These are phyloP conservation scores for Nasonia vitripennis DNA, from an alignment of 1,140 invertebrate species.

Conservation along the genomic window DNA sequence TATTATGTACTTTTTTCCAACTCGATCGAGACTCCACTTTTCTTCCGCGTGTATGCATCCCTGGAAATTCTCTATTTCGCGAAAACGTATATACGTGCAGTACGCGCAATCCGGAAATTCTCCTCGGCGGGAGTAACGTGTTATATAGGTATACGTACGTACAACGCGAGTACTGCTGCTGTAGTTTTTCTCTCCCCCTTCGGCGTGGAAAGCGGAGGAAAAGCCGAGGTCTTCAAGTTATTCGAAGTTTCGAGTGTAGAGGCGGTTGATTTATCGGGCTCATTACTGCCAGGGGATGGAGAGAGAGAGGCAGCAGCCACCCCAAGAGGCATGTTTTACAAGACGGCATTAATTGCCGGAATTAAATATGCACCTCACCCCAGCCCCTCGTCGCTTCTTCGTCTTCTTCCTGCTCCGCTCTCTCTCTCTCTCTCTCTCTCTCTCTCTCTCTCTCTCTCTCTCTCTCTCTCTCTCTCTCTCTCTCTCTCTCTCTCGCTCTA, in stretches of 20 bases:
- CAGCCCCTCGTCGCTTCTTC: conserved; percentile 57
- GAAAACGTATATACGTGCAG: background rate
- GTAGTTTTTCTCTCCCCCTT: background rate
- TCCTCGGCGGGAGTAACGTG: background rate
- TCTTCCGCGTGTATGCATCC: background rate
- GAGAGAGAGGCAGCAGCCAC: conserved; percentile 62
- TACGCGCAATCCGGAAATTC: background rate
- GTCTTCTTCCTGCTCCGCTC: conserved; percentile 59
- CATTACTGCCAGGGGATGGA: conserved; percentile 72
- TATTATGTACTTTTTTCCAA: conserved; percentile 3
- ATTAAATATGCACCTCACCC: conserved; percentile 76
- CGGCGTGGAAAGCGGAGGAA: conserved; percentile 43
- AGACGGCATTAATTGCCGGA: conserved; percentile 76
- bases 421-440: conserved; percentile 30
- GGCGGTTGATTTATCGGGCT: conserved; percentile 75
- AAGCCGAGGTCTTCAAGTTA: conserved; percentile 65
- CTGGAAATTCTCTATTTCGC: background rate
- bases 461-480: conserved; percentile 16
- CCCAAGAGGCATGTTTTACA: conserved; percentile 75
- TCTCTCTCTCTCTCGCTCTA: conserved; percentile 4
- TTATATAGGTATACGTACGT: background rate
- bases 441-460: conserved; percentile 2
- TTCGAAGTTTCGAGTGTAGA: conserved; percentile 72
- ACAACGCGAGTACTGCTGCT: background rate
- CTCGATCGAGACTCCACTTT: background rate